Evolutionary conservation across 2,888 invertebrate species (phyloP).

Genomic region (Melinaea menophilus): DNA sequence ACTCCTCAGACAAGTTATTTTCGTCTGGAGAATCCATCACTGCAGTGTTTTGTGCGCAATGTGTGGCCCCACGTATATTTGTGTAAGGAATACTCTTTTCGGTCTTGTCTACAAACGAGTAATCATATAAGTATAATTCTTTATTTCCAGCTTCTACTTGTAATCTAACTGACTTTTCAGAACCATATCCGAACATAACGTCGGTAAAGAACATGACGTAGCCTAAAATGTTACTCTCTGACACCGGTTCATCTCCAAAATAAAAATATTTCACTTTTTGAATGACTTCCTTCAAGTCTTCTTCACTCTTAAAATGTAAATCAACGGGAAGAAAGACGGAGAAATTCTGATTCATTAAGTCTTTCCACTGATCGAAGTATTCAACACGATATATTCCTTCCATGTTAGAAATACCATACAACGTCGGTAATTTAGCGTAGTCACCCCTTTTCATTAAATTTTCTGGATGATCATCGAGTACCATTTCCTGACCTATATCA

Average conservation of each 20-base stretch:
- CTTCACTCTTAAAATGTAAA: slow-evolving; percentile 40
- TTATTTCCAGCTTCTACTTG: slow-evolving; percentile 44
- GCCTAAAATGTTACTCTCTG: slow-evolving; percentile 36
- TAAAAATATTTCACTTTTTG: slow-evolving; percentile 39
- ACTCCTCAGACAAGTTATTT: slow-evolving; percentile 24
- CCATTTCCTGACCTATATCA: slow-evolving; percentile 35
- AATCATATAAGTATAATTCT: slow-evolving; percentile 48
- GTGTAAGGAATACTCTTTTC: slow-evolving; percentile 36
- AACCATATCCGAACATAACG: slow-evolving; percentile 42
- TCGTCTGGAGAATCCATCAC: slow-evolving; percentile 37
- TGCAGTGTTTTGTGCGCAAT: slow-evolving; percentile 42
- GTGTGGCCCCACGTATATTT: slow-evolving; percentile 28
- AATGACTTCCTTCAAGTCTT: slow-evolving; percentile 40
- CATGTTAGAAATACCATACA: slow-evolving; percentile 45
- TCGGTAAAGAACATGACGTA: slow-evolving; percentile 54
- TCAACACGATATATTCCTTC: slow-evolving; percentile 35
- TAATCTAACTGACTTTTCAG: slow-evolving; percentile 39
- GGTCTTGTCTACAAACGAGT: slow-evolving; percentile 41
- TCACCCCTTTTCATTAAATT: slow-evolving; percentile 39
- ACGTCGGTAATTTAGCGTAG: slow-evolving; percentile 40
- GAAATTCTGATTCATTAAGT: slow-evolving; percentile 45
- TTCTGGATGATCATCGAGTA: slow-evolving; percentile 42
- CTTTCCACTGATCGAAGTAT: slow-evolving; percentile 38
- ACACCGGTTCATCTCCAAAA: slow-evolving; percentile 39
- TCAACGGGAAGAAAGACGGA: slow-evolving; percentile 47